phyloP scores from a whole-genome alignment of 2,113 vertebrate species.

The Egretta garzetta region DNA sequence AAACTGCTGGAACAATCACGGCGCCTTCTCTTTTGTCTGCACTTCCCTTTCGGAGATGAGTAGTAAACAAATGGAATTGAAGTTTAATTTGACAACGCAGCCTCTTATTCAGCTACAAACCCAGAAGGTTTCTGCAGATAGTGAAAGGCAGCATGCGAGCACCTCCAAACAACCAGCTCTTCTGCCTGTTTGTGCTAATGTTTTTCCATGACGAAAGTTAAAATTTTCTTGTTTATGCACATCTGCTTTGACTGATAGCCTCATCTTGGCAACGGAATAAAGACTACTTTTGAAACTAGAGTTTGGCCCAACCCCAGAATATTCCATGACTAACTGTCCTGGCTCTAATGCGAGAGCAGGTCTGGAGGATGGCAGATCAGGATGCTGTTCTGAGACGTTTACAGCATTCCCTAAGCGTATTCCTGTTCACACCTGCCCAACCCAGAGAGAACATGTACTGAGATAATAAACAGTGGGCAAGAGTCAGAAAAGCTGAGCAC shows the following conservation, averaged over 20 bases:
- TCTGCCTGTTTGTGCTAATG: not conserved
- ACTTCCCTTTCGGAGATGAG: not conserved
- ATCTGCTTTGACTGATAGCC: constrained; percentile 44
- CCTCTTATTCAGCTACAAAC: not conserved
- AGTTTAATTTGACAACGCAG: not conserved
- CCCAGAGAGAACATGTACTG: not conserved
- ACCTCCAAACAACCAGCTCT: constrained; percentile 6
- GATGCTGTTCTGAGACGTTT: not conserved
- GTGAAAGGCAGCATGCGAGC: not conserved
- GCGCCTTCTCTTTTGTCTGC: not conserved
- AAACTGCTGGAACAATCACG: not conserved
- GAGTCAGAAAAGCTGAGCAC: not conserved
- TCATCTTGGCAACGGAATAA: constrained; percentile 3
- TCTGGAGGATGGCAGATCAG: not conserved
- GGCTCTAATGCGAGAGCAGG: not conserved
- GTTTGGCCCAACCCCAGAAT: constrained; percentile 13
- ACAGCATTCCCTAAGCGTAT: not conserved
- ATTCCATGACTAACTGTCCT: not conserved
- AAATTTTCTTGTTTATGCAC: not conserved
- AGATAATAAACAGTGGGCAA: not conserved
- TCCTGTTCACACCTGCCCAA: not conserved
- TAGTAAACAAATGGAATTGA: not conserved
- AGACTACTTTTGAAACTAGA: not conserved
- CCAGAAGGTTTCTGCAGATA: constrained; percentile 56
- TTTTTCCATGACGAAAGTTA: not conserved